These are phyloP conservation scores for Saturnia pavonia DNA, from an alignment of 2,888 invertebrate species.

Conservation along the genomic window DNA sequence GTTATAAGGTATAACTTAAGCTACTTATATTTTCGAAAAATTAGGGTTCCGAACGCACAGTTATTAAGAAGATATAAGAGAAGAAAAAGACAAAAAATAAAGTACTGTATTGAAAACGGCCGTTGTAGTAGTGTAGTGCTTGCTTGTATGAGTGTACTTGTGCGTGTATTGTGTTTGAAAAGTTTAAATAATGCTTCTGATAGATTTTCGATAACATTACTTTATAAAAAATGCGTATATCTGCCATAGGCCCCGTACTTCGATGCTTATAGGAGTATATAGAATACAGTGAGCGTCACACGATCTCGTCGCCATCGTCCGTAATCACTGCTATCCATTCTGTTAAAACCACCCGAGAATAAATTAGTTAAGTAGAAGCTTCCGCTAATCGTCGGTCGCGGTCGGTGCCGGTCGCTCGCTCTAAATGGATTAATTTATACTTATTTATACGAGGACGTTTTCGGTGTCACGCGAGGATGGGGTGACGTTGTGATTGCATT, in stretches of 20 bases:
- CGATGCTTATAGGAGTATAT: background rate
- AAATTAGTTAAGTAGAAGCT: constrained; percentile 83
- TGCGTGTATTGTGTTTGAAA: no score
- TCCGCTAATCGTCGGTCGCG: constrained; percentile 81
- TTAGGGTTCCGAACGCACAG: no score
- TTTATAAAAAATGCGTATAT: background rate
- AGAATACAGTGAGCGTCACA: constrained; percentile 51
- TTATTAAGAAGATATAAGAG: no score
- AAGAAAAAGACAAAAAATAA: no score
- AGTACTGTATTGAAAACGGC: no score
- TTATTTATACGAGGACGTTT: constrained; percentile 80
- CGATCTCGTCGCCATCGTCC: constrained; percentile 61
- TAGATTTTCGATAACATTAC: no score
- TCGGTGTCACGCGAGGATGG: constrained; percentile 81
- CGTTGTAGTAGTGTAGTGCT: no score
- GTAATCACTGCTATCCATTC: constrained; percentile 83
- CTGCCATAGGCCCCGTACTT: background rate
- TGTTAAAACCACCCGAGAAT: constrained; percentile 82
- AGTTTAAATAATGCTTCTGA: no score
- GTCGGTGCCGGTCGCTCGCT: constrained; percentile 73
- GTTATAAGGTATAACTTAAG: no score
- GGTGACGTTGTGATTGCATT: constrained; percentile 79
- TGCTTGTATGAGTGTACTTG: no score
- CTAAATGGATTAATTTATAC: constrained; percentile 83
- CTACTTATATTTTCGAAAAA: no score